Base-by-base conservation (phyloP, 2,113 vertebrate species). In the Mirza zaza region DNA sequence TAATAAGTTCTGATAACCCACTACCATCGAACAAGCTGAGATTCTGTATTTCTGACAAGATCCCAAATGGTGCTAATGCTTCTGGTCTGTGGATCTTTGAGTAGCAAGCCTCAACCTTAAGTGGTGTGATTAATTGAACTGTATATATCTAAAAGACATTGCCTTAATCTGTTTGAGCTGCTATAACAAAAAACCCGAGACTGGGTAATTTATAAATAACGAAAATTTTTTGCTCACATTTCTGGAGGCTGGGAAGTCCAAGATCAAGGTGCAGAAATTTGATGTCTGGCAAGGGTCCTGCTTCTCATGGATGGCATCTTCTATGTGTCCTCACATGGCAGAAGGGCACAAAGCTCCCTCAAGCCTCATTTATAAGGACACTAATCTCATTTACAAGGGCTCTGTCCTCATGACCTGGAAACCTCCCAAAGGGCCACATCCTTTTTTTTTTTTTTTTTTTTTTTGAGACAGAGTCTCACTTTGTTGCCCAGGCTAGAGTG, bases 81-180 rank as follows among this genome's bases (percentile, higher is more conserved):
- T 32, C 36, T 82, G 14, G n/a, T 50, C 34, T 95, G n/a, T 88
- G 70, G 45, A 21, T 71, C 45, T 45, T 87, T 73, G 68, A 91
- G 57, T 65, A 79, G 14, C 52, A 92, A 77, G 18, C 21, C 20
- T 94, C 29, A 87, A 61, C 23, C 36, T 61, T 94, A 52, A 87
- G 83, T 70, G 48, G 18, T 57, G 27, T 91, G 57, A 82, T 82
- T 90, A 75, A 76, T 81, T 94, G 82, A 65, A 75, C 87, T 80
- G 63, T 39, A 81, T 21, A 42, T 42, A 12, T 73, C 13, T 73
- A 27, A 27, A 34, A 20, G 42, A 77, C 48, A 75, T 21, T 12
- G 36, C 27, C 71, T 48, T 75, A 45, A 15, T 45, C 14, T 8
- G 13, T 45, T 57, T 87, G 68, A 18, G 36, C 27, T 59, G 52